phyloP scores from a whole-genome alignment of 2,113 vertebrate species.

The Glaucomys volans region DNA sequence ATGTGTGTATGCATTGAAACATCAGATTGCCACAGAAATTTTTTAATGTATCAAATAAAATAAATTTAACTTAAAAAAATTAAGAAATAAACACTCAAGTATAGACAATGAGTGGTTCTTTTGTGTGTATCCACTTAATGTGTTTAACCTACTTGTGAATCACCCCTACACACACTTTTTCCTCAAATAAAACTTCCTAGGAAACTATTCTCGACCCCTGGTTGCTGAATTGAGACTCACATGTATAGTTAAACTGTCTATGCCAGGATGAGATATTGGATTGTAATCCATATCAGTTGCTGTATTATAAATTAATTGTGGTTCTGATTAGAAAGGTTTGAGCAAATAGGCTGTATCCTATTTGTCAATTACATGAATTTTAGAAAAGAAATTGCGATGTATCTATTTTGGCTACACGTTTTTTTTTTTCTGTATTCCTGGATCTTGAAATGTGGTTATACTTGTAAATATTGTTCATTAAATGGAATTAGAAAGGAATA shows the following conservation, averaged over 20 bases:
- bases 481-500: conserved; percentile 21
- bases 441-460: background rate
- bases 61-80: background rate
- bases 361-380: background rate
- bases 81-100: background rate
- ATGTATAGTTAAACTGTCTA: background rate
- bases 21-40: background rate
- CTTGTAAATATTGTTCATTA: conserved; percentile 17
- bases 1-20: background rate
- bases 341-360: background rate
- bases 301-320: background rate
- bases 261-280: background rate
- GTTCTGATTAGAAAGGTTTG: background rate
- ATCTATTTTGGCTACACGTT: background rate
- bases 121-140: background rate
- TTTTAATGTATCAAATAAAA: background rate
- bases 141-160: background rate
- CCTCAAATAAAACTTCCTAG: background rate
- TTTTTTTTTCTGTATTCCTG: background rate
- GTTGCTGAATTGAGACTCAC: background rate
- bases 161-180: background rate
- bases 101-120: background rate
- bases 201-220: background rate
- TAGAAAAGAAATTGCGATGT: background rate
- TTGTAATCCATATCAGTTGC: background rate